Percentiles rank a stretch among this genome's conserved stretches.
Conservation (phyloP, 1,140 invertebrate species). For the Steinernema feltiae region DNA sequence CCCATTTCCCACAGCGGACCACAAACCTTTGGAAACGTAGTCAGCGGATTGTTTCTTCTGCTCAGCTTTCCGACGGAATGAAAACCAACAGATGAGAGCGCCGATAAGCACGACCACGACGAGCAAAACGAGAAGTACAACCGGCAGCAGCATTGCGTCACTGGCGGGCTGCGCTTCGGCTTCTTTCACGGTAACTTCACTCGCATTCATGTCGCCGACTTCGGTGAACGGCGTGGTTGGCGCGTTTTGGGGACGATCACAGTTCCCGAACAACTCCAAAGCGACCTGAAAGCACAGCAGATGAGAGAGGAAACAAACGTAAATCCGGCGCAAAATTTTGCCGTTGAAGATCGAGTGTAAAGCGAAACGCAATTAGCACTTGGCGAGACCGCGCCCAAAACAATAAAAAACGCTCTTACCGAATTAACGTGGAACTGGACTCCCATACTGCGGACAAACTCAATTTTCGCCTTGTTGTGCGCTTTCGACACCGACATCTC, state of each 20-base stretch:
- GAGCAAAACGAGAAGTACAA: background rate
- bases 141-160: background rate
- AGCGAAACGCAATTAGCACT: constrained; percentile 23
- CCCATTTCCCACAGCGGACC: no score
- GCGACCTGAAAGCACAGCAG: background rate
- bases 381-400: constrained; percentile 19
- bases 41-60: constrained; percentile 2
- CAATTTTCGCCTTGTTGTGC: constrained; percentile 26
- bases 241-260: background rate
- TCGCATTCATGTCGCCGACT: background rate
- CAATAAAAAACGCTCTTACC: constrained; percentile 20
- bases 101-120: background rate
- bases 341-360: no score
- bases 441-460: constrained; percentile 30
- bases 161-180: background rate
- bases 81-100: background rate
- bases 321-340: no score
- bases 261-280: constrained; percentile 2
- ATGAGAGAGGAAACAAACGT: constrained; percentile 13
- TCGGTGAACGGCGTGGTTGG: background rate
- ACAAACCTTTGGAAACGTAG: constrained; percentile 3
- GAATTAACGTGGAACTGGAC: constrained; percentile 27
- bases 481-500: constrained; percentile 28
- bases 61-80: background rate
- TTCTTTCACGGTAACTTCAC: background rate